These are phyloP conservation scores for Neotragus moschatus DNA, from an alignment of 2,113 vertebrate genomes.

Conservation along the genomic window DNA sequence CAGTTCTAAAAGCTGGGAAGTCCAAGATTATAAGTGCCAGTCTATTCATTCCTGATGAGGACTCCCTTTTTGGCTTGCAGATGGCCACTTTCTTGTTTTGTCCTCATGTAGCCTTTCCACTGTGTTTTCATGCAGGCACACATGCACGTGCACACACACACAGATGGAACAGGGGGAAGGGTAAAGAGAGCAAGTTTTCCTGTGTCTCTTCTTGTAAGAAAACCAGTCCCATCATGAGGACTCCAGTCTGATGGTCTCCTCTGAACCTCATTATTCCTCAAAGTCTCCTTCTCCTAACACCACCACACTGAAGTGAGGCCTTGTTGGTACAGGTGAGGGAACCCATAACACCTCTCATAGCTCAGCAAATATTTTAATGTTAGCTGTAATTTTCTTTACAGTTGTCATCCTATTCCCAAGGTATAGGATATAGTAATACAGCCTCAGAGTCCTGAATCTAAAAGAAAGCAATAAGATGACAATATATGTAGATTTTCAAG, in stretches of 20 bases:
- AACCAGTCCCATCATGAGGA: not conserved
- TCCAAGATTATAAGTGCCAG: not conserved
- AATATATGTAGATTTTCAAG: not conserved
- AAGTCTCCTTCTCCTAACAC: not conserved
- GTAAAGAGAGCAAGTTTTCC: not conserved
- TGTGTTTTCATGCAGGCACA: fast-evolving
- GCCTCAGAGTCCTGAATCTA: not conserved
- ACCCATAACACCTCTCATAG: not conserved
- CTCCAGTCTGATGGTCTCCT: not conserved
- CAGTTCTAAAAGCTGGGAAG: not conserved
- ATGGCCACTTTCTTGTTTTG: fast-evolving
- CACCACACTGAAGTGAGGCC: not conserved
- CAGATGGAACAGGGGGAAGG: not conserved
- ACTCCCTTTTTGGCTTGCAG: not conserved
- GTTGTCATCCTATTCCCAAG: not conserved
- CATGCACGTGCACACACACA: not conserved
- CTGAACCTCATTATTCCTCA: not conserved
- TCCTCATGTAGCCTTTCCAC: not conserved
- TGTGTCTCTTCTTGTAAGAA: not conserved
- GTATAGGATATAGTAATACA: not conserved
- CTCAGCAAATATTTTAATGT: not conserved
- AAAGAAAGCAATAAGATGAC: not conserved
- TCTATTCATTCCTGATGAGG: not conserved
- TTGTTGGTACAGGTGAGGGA: not conserved
- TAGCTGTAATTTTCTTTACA: not conserved